A percentile compares a stretch with the other conserved stretches of the same genome.
phyloP scores from a whole-genome alignment of 2,888 invertebrate species.

The Scaptodrosophila latifasciaeformis region DNA sequence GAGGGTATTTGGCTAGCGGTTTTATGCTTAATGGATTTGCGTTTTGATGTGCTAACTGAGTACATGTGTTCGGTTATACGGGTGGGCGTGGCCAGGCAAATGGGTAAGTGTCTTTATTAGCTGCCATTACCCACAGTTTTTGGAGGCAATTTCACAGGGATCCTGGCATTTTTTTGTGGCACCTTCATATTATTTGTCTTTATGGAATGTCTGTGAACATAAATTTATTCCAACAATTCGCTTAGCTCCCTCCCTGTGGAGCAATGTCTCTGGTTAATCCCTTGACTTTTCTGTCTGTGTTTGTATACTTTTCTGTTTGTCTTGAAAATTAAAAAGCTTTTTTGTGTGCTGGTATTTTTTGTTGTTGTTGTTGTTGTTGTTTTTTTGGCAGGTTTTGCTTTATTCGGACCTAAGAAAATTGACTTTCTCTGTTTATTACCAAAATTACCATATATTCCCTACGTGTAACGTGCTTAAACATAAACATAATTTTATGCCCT shows the following conservation, averaged over 20 bases:
- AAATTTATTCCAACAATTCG: too few relatives aligned
- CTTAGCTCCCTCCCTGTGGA: too few relatives aligned
- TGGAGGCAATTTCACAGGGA: constrained; percentile 29
- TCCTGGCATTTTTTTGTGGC: too few relatives aligned
- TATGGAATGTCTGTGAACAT: too few relatives aligned
- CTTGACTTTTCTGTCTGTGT: too few relatives aligned
- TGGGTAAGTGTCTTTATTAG: constrained; percentile 55
- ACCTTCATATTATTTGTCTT: too few relatives aligned
- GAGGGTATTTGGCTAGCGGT: constrained; percentile 17
- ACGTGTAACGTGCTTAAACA: constrained; percentile 26
- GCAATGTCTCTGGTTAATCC: too few relatives aligned
- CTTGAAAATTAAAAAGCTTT: constrained; percentile 47
- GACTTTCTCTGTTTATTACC: constrained; percentile 31
- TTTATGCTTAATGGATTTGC: constrained; percentile 60
- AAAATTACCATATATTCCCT: constrained; percentile 41
- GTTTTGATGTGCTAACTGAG: constrained; percentile 57
- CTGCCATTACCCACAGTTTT: constrained; percentile 50
- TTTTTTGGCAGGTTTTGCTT: neutral
- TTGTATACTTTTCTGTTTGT: too few relatives aligned
- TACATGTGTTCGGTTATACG: constrained; percentile 16
- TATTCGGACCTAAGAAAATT: constrained; percentile 25
- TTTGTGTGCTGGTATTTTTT: constrained; percentile 17
- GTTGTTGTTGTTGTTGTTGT: constrained; percentile 5
- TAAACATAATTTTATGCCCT: too few relatives aligned
- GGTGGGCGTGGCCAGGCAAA: constrained; percentile 24